Evolutionary conservation across 1,140 invertebrate genomes (phyloP).

Genomic region (Cydia amplana): DNA sequence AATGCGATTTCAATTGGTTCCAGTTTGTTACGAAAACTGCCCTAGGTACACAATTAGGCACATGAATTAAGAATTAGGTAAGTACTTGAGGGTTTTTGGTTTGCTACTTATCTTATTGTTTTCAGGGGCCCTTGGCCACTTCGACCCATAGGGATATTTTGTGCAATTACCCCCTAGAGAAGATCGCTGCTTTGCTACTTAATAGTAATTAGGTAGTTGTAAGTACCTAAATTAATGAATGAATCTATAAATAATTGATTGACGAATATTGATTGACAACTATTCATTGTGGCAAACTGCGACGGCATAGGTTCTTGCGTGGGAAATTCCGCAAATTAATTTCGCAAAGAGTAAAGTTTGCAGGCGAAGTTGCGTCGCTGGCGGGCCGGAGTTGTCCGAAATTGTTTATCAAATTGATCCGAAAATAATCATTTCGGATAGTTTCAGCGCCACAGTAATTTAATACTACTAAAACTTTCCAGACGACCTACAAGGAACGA

Average conservation of each 20-base stretch:
- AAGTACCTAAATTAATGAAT: no score
- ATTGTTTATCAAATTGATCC: conserved; percentile 37
- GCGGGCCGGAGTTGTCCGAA: conserved; percentile 16
- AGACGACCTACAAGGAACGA: not conserved
- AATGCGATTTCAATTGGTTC: no score
- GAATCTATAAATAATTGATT: not conserved
- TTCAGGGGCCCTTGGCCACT: no score
- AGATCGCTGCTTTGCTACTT: no score
- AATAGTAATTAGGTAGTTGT: no score
- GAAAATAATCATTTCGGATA: conserved; percentile 8
- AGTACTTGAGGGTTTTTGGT: no score
- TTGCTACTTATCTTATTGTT: no score
- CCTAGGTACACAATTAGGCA: no score
- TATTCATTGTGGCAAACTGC: conserved; percentile 38
- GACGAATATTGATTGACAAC: conserved; percentile 36
- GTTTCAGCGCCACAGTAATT: conserved; percentile 4
- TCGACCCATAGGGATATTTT: no score
- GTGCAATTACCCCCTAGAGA: no score
- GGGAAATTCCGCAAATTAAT: conserved; percentile 47
- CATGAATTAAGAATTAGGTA: no score
- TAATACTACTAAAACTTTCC: conserved; percentile 6
- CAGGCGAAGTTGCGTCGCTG: conserved; percentile 22
- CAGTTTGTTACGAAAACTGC: no score
- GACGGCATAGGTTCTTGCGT: conserved; percentile 34
- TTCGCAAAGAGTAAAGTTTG: conserved; percentile 42